Percentiles rank a stretch among this genome's conserved stretches.
phyloP scores from a whole-genome alignment of 2,113 vertebrate genomes.

The Rattus norvegicus region GRCr8 NC_086028.1:99353001-99353500 shows the following conservation, averaged over 20 bases:
- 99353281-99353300: constrained; percentile 87
- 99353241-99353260: neutral
- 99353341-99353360: constrained; percentile 95
- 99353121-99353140: neutral
- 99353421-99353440: constrained; percentile 95
- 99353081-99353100: rapidly evolving
- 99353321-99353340: constrained; percentile 95
- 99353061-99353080: neutral
- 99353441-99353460: neutral
- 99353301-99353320: constrained; percentile 95
- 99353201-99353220: rapidly evolving
- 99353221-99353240: rapidly evolving
- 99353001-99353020: rapidly evolving
- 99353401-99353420: constrained; percentile 95
- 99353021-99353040: rapidly evolving
- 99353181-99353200: rapidly evolving
- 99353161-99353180: neutral
- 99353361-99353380: constrained; percentile 96
- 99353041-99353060: too few relatives aligned
- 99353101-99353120: rapidly evolving
- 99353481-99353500: neutral
- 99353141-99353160: neutral
- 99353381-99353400: constrained; percentile 98
- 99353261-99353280: too few relatives aligned
- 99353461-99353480: neutral